Conservation (phyloP, 2,888 invertebrate species). For the Didymodactylos carnosus region DNA sequence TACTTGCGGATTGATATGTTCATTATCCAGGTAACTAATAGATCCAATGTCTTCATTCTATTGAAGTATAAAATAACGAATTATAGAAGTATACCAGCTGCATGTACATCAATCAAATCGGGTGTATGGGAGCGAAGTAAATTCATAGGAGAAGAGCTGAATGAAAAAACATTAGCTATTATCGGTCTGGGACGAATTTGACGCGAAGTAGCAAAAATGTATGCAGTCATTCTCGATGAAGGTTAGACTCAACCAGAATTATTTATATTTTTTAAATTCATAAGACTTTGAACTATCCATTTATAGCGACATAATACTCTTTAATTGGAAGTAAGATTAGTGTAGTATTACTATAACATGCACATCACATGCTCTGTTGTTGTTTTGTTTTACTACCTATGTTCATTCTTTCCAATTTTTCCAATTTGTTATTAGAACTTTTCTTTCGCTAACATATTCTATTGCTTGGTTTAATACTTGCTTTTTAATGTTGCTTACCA, state of each 20-base stretch:
- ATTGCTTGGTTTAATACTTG: too few species aligned
- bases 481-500: too few species aligned
- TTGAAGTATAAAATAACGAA: too few species aligned
- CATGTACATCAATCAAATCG: constrained; percentile 59
- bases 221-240: constrained; percentile 92
- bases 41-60: too few species aligned
- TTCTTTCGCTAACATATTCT: not conserved
- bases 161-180: constrained; percentile 73
- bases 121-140: constrained; percentile 80
- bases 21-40: constrained; percentile 51
- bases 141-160: constrained; percentile 62
- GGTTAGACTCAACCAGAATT: too few species aligned
- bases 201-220: constrained; percentile 67
- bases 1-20: constrained; percentile 68
- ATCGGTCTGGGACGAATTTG: constrained; percentile 86
- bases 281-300: not conserved
- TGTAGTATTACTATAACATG: not conserved
- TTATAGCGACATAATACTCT: constrained; percentile 1
- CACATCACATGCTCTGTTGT: too few species aligned
- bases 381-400: too few species aligned
- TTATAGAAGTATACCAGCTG: constrained; percentile 51
- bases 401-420: too few species aligned
- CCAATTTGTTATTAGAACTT: not conserved
- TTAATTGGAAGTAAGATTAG: not conserved
- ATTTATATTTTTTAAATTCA: not conserved